phyloP scores from a whole-genome alignment of 2,888 invertebrate genomes.

The Coleophora deauratella region DNA sequence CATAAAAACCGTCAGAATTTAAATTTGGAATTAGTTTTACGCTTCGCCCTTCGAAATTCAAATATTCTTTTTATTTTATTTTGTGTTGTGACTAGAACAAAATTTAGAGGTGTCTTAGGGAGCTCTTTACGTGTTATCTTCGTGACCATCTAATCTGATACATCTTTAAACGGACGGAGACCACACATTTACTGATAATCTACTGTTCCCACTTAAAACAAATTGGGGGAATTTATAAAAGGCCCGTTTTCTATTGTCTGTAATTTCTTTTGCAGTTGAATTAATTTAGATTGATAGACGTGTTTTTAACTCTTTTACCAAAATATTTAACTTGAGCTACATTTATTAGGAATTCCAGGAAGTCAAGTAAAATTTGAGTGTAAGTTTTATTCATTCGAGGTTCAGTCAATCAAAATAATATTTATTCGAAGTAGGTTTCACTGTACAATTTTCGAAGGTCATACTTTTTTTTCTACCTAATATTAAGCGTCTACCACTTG shows the following conservation, averaged over 20 bases:
- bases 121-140: slow-evolving; percentile 18
- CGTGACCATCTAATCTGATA: slow-evolving; percentile 35
- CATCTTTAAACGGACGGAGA: slow-evolving; percentile 21
- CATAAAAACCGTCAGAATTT: slow-evolving; percentile 11
- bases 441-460: too few species aligned
- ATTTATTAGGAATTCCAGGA: too few species aligned
- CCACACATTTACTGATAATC: slow-evolving; percentile 33
- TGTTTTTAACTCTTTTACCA: too few species aligned
- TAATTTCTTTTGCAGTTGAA: slow-evolving; percentile 3
- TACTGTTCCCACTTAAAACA: slow-evolving; percentile 20
- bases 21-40: slow-evolving; percentile 15
- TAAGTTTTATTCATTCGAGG: too few species aligned
- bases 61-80: slow-evolving; percentile 17
- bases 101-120: slow-evolving; percentile 23
- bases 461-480: too few species aligned
- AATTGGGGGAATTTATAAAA: slow-evolving; percentile 11
- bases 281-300: neutral
- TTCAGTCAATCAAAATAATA: too few species aligned
- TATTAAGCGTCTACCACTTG: too few species aligned
- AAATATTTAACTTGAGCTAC: too few species aligned
- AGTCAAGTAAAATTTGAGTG: too few species aligned
- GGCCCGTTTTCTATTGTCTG: neutral
- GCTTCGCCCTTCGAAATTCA: slow-evolving; percentile 5
- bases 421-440: too few species aligned
- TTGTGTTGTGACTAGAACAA: slow-evolving; percentile 22